Evolutionary conservation across 2,888 invertebrate species (phyloP).

Genomic region (Adela reaumurella): DNA sequence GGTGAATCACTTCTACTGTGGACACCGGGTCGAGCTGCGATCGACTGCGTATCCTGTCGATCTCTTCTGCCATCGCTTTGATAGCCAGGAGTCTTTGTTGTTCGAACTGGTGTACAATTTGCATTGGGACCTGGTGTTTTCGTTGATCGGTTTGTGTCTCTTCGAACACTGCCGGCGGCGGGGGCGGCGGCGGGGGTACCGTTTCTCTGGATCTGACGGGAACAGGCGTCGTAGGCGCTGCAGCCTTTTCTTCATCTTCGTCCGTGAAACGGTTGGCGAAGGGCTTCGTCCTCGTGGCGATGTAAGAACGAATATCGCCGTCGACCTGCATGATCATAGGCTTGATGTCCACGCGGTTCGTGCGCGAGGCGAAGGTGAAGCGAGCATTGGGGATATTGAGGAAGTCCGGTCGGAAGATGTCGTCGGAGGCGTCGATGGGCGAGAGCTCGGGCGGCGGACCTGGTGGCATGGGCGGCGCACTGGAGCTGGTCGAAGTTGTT

Average conservation of each 20-base stretch:
- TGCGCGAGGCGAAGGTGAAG: slow-evolving; percentile 22
- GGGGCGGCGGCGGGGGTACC: not conserved
- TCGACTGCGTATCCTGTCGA: no score
- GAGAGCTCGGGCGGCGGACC: not conserved
- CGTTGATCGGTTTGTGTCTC: no score
- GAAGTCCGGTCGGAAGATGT: slow-evolving; percentile 4
- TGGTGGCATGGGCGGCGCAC: not conserved
- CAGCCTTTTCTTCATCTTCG: no score
- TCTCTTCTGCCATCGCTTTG: no score
- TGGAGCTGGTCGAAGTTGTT: no score
- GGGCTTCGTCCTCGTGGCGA: slow-evolving; percentile 13
- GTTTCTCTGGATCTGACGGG: not conserved
- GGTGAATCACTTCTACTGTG: no score
- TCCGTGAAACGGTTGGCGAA: not conserved
- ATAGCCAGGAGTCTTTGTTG: no score
- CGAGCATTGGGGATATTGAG: slow-evolving; percentile 16
- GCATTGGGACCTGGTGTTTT: no score
- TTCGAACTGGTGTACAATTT: no score
- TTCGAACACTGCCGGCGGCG: not conserved
- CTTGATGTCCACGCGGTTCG: slow-evolving; percentile 19
- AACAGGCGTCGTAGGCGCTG: not conserved
- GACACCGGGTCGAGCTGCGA: no score
- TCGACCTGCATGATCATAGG: slow-evolving; percentile 22
- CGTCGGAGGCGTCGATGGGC: slow-evolving; percentile 3
- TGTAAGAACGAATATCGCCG: slow-evolving; percentile 22